These are phyloP conservation scores for Remorina albescens DNA, from an alignment of 2,797 vertebrate species.

Conservation along the genomic window DNA sequence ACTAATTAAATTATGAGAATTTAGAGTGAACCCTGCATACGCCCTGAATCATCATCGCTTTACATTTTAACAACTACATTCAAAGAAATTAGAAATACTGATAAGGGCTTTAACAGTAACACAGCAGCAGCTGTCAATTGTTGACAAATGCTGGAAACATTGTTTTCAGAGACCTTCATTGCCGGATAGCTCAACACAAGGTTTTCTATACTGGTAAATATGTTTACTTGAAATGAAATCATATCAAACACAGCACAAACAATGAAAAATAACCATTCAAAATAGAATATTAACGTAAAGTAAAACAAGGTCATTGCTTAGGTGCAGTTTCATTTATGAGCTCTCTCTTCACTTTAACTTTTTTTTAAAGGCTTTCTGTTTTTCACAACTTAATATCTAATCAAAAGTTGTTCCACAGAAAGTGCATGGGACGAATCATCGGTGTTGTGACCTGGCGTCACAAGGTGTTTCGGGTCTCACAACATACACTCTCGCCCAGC, in stretches of 20 bases:
- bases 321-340: background rate
- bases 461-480: no score
- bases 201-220: no score
- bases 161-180: conserved; percentile 5
- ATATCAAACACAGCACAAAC: no score
- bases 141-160: no score
- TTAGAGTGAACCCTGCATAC: conserved; percentile 20
- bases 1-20: conserved; percentile 40
- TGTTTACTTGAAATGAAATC: no score
- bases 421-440: no score
- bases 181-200: background rate
- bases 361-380: background rate
- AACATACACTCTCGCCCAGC: no score
- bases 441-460: no score
- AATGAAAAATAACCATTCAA: background rate
- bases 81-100: background rate
- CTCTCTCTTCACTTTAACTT: background rate
- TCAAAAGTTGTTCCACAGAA: background rate
- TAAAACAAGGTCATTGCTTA: background rate
- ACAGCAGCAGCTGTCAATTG: background rate
- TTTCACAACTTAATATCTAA: background rate
- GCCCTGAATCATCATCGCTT: background rate
- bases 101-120: background rate
- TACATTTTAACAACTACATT: background rate
- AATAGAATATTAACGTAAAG: background rate